Evolutionary conservation across 2,113 vertebrate species (phyloP).

Genomic region (Pontoporia blainvillei): DNA sequence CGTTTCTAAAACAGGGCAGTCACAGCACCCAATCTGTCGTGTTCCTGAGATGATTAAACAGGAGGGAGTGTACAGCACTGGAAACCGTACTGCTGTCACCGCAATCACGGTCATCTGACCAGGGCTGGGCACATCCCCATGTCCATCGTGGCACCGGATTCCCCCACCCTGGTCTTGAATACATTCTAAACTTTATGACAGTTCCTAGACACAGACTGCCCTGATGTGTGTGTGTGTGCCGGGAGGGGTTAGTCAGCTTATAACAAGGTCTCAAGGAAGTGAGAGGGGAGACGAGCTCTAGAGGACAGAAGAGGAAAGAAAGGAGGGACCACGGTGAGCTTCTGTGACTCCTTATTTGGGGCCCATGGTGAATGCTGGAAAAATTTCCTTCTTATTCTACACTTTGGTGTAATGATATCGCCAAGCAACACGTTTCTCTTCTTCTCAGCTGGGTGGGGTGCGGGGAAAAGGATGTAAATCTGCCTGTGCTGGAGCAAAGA

Average conservation of each 20-base stretch:
- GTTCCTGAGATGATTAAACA: background rate
- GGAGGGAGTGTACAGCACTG: background rate
- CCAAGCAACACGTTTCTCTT: background rate
- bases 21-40: background rate
- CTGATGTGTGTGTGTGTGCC: background rate
- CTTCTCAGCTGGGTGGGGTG: background rate
- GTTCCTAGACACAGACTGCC: background rate
- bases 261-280: background rate
- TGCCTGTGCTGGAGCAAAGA: background rate
- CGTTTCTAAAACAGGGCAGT: background rate
- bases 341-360: background rate
- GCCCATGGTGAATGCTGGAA: background rate
- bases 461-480: background rate
- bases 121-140: background rate
- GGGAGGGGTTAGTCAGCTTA: background rate
- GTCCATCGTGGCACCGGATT: fast-evolving
- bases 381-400: background rate
- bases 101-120: fast-evolving
- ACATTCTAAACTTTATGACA: background rate
- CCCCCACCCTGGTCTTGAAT: no score
- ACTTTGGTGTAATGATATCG: background rate
- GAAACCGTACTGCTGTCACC: background rate
- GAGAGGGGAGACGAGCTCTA: background rate
- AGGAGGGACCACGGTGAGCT: background rate
- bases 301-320: background rate